phyloP scores from a whole-genome alignment of 2,888 invertebrate genomes.

The Scotopteryx bipunctaria region DNA sequence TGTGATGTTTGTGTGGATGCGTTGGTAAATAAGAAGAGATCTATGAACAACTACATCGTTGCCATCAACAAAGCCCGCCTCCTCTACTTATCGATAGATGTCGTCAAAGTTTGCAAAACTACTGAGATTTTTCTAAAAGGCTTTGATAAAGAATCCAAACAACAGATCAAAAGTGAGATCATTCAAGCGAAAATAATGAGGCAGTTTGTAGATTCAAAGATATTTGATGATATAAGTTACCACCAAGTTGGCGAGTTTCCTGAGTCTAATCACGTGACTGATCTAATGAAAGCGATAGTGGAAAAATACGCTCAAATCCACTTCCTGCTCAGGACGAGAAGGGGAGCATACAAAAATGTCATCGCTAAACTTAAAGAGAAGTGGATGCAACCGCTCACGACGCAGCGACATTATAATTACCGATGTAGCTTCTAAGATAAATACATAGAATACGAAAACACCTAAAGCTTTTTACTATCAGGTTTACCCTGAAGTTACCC shows the following conservation, averaged over 20 bases:
- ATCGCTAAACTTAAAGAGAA: neutral
- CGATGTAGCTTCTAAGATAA: no score
- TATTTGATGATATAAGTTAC: conserved; percentile 14
- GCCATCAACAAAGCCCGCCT: conserved; percentile 5
- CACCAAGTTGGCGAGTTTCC: conserved; percentile 20
- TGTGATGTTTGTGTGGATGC: conserved; percentile 18
- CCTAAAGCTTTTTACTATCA: no score
- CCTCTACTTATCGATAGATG: conserved; percentile 15
- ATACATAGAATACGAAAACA: no score
- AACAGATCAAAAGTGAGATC: conserved; percentile 1
- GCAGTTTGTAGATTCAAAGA: conserved; percentile 10
- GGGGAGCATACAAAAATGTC: conserved; percentile 3
- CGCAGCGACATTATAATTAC: no score
- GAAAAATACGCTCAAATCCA: conserved; percentile 9
- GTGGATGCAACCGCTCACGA: neutral
- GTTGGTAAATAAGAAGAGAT: conserved; percentile 5
- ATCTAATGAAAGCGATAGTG: conserved; percentile 15
- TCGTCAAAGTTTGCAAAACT: conserved; percentile 14
- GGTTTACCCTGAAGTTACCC: no score
- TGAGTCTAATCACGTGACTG: conserved; percentile 17
- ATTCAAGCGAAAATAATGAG: conserved; percentile 16
- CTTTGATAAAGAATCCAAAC: conserved; percentile 1
- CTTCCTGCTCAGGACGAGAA: conserved; percentile 1
- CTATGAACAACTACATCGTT: conserved; percentile 5
- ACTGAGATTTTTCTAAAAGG: conserved; percentile 9